Conservation (phyloP, 2,888 invertebrate species). For the Gortyna flavago region DNA sequence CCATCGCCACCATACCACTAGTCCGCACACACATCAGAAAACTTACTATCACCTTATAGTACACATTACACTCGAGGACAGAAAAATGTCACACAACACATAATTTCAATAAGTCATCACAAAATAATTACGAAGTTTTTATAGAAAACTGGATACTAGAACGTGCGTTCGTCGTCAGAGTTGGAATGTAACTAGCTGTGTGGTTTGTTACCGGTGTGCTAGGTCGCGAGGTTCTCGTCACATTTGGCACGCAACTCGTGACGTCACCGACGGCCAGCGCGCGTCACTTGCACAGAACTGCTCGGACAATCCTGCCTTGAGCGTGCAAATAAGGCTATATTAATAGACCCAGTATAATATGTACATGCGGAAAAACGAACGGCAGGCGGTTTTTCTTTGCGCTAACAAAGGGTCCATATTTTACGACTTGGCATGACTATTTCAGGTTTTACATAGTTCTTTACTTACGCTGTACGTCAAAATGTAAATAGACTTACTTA, state of each 20-base stretch:
- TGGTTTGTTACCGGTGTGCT: slow-evolving; percentile 52
- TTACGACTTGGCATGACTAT: slow-evolving; percentile 39
- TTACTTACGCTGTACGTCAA: slow-evolving; percentile 7
- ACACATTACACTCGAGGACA: slow-evolving; percentile 53
- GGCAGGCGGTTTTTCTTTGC: slow-evolving; percentile 37
- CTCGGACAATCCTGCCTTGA: slow-evolving; percentile 56
- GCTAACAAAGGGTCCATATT: slow-evolving; percentile 47
- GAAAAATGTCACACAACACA: slow-evolving; percentile 48
- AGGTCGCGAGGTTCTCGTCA: slow-evolving; percentile 59
- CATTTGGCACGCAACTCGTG: slow-evolving; percentile 65
- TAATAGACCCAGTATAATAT: slow-evolving; percentile 49
- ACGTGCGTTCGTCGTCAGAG: slow-evolving; percentile 57
- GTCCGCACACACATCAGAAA: slow-evolving; percentile 70
- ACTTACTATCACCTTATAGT: slow-evolving; percentile 68
- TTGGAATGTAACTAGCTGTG: slow-evolving; percentile 62
- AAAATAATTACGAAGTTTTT: slow-evolving; percentile 54
- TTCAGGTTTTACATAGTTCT: slow-evolving; percentile 6
- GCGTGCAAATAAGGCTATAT: slow-evolving; percentile 54
- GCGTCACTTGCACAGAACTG: slow-evolving; percentile 59
- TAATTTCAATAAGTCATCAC: slow-evolving; percentile 48
- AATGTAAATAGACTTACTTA: not conserved
- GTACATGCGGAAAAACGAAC: slow-evolving; percentile 37
- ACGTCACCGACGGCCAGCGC: slow-evolving; percentile 60
- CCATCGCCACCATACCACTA: slow-evolving; percentile 89
- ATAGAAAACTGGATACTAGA: slow-evolving; percentile 26